Base-by-base conservation (phyloP, 2,888 invertebrate species). In the Hirtodrosophila confusa region DNA sequence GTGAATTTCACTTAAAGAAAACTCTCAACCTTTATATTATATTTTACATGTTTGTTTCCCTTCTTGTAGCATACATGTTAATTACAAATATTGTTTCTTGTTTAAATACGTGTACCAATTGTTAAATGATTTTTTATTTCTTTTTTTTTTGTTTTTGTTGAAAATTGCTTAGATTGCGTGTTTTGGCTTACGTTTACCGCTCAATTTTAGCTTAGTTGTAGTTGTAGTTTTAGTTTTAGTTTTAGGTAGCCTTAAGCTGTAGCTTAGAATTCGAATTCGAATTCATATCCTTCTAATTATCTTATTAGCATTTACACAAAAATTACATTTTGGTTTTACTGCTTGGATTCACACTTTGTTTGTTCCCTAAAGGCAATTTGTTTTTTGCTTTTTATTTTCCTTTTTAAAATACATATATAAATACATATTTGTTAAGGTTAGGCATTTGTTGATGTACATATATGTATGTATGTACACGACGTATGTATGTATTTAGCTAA, bases 311-410 rank as follows among this genome's bases (percentile, higher is more conserved):
- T 60, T 65, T 68, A 47, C 60, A 57, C 65, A 69, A 63, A 78
- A 78, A 78, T 74, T 69, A 75, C 49, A 74, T 63, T 61, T 69
- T 48, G 54, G 56, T 60, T 56, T 57, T 39, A 27, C 49, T 55
- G 45, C 33, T 54, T 24, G 12, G 5, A 44, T 69, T 66, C 45
- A 54, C 67, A 55, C 43, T 60, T 64, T 64, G 51, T 80, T 82
- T 82, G 80, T 67, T 82, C 86, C 80, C 86, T 85, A 82, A 82
- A 87, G 80, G 88, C 80, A 78, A 67, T 73, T 75, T 49, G 37
- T 44, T 68, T 63, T 43, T 36, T 51, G 6, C 27, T 27, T 27
- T 41, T 17, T 51, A 37, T 55, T 8, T 48, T 9, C 44, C 44
- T 8, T 58, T 6, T 47, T 8, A 11, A 17, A 62, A 17, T 37